A percentile compares a stretch with the other conserved stretches of the same genome.
phyloP scores from a whole-genome alignment of 2,113 vertebrate genomes.

The Holacanthus passer region DNA sequence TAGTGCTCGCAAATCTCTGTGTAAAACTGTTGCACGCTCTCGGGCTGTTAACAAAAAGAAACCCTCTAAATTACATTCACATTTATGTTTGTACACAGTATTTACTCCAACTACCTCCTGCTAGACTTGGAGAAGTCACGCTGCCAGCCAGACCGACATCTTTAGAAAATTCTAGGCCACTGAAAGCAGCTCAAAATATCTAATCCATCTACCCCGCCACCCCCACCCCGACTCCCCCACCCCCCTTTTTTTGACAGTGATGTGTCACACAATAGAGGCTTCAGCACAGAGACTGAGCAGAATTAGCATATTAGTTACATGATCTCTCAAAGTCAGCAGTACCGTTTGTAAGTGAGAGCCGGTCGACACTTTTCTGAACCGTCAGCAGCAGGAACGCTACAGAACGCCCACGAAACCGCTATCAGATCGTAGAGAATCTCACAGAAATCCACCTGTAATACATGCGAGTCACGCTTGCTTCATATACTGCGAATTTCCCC shows the following conservation, averaged over 20 bases:
- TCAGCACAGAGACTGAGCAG: slow-evolving; percentile 9
- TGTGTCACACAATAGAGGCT: slow-evolving; percentile 26
- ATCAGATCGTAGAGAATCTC: background rate
- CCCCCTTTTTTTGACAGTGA: slow-evolving; percentile 34
- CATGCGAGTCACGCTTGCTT: background rate
- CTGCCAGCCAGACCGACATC: background rate
- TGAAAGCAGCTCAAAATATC: slow-evolving; percentile 31
- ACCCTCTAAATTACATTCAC: no score
- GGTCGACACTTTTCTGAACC: slow-evolving; percentile 8
- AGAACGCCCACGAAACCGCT: background rate
- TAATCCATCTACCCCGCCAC: accelerated
- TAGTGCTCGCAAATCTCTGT: slow-evolving; percentile 9
- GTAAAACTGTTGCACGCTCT: no score
- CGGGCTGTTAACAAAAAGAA: no score
- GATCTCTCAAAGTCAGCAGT: slow-evolving; percentile 15
- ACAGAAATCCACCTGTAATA: background rate
- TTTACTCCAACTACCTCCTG: background rate
- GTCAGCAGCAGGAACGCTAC: background rate
- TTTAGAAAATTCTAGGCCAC: slow-evolving; percentile 16
- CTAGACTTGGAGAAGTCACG: background rate
- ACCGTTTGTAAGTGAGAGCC: slow-evolving; percentile 2
- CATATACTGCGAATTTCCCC: background rate
- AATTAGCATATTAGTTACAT: slow-evolving; percentile 51
- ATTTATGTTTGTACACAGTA: slow-evolving; percentile 11
- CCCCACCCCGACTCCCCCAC: no score